Percentiles rank a stretch among this genome's conserved stretches.
Evolutionary conservation across 2,888 invertebrate genomes (phyloP).

Genomic region (Drosophila antonietae): DNA sequence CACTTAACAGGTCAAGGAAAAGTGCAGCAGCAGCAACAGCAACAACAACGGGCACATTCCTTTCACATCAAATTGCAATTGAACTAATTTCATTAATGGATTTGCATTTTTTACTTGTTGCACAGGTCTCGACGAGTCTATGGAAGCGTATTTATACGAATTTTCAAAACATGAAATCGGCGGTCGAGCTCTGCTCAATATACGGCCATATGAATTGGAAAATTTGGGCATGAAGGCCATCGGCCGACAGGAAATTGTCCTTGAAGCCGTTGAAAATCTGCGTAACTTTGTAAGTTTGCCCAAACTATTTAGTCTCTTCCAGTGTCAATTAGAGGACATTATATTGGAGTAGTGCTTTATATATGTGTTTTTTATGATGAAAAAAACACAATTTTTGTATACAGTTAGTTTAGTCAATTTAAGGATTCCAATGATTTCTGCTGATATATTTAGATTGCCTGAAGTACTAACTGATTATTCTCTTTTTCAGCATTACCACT

Average conservation of each 20-base stretch:
- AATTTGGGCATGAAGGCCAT: constrained; percentile 93
- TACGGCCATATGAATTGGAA: constrained; percentile 95
- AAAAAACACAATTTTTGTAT: too few species aligned
- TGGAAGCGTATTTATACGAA: constrained; percentile 91
- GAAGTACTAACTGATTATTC: neutral
- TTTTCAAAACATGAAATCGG: constrained; percentile 93
- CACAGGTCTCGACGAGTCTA: constrained; percentile 85
- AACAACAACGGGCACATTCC: constrained; percentile 44
- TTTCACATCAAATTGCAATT: constrained; percentile 44
- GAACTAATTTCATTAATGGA: neutral
- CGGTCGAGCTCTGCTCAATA: constrained; percentile 91
- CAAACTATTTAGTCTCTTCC: neutral
- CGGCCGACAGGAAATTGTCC: constrained; percentile 96
- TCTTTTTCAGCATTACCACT: constrained; percentile 92
- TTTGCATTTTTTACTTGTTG: neutral
- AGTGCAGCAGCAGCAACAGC: constrained; percentile 52
- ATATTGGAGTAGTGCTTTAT: neutral
- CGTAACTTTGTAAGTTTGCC: constrained; percentile 91
- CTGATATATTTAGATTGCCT: neutral
- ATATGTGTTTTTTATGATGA: neutral
- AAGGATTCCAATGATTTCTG: neutral
- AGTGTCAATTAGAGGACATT: constrained; percentile 1
- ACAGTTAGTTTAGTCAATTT: too few species aligned
- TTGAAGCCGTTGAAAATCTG: constrained; percentile 96
- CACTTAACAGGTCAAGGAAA: constrained; percentile 73